A percentile compares a stretch with the other conserved stretches of the same genome.
phyloP scores from a whole-genome alignment of 2,888 invertebrate genomes.

The Apantesis nais region DNA sequence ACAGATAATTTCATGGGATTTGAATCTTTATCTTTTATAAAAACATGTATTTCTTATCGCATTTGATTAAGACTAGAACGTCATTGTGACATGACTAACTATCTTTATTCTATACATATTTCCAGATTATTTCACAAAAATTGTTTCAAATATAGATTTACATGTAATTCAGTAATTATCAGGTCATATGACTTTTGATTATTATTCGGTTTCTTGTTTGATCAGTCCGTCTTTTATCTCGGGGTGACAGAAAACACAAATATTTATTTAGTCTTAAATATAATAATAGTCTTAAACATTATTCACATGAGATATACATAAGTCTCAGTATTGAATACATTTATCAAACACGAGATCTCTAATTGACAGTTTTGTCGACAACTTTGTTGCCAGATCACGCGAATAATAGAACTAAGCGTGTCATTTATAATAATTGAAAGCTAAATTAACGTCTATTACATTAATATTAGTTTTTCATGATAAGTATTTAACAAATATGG shows the following conservation, averaged over 20 bases:
- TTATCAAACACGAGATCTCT: constrained; percentile 9
- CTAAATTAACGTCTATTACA: constrained; percentile 26
- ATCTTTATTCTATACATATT: constrained; percentile 12
- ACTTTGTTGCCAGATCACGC: constrained; percentile 25
- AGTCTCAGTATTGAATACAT: constrained; percentile 18
- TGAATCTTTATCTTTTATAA: constrained; percentile 1
- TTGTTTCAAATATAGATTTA: constrained; percentile 6
- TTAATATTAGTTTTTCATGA: background rate
- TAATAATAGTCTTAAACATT: background rate
- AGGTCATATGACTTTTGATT: constrained; percentile 30
- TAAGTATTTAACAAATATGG: background rate
- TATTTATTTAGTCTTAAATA: background rate
- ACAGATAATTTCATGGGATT: background rate
- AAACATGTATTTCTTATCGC: constrained; percentile 10
- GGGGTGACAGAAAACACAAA: background rate
- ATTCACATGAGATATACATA: background rate
- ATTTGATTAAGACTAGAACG: constrained; percentile 9
- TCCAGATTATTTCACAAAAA: constrained; percentile 10
- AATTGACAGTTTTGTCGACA: constrained; percentile 29
- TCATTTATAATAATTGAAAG: constrained; percentile 35
- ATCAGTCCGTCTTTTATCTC: constrained; percentile 4
- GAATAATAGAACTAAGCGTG: constrained; percentile 17
- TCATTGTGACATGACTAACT: constrained; percentile 13
- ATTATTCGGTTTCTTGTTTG: constrained; percentile 27
- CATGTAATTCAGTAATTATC: background rate